phyloP scores from a whole-genome alignment of 2,888 invertebrate species.

The Oscheius sp. region DNA sequence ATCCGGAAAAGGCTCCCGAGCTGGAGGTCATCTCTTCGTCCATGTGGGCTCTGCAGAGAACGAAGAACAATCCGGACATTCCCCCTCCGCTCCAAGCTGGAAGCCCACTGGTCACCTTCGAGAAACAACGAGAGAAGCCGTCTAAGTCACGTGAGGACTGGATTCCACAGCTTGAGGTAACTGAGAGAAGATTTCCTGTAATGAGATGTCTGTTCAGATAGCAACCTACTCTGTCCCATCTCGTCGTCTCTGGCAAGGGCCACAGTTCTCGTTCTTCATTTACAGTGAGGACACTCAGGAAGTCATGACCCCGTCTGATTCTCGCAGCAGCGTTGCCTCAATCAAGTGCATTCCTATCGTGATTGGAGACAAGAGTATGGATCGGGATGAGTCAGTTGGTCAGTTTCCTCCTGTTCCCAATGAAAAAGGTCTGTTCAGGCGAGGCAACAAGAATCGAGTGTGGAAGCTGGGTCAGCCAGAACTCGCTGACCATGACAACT shows the following conservation, averaged over 20 bases:
- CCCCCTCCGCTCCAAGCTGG: conserved; percentile 51
- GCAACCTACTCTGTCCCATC: conserved; percentile 91
- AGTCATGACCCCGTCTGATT: conserved; percentile 40
- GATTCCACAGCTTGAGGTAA: conserved; percentile 49
- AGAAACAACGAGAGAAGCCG: conserved; percentile 12
- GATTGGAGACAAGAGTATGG: conserved; percentile 39
- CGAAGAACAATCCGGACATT: conserved; percentile 59
- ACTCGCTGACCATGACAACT: conserved; percentile 19
- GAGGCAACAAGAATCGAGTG: conserved; percentile 55
- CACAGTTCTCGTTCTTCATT: conserved; percentile 91
- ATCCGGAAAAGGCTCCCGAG: conserved; percentile 42
- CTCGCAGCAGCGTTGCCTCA: conserved; percentile 3
- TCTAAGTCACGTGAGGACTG: conserved; percentile 38
- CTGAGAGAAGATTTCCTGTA: background rate
- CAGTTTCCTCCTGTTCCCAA: background rate
- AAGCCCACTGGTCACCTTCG: conserved; percentile 47
- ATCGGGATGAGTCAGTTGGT: conserved; percentile 24
- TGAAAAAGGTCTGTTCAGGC: conserved; percentile 8
- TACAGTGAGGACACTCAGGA: conserved; percentile 49
- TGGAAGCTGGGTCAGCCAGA: conserved; percentile 61
- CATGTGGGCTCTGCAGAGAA: conserved; percentile 47
- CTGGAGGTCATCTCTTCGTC: conserved; percentile 38
- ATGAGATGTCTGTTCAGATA: conserved; percentile 18
- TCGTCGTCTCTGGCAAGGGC: conserved; percentile 94
- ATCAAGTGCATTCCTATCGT: conserved; percentile 53